Conservation (phyloP, 2,888 invertebrate species). For the Andrena chrysosceles region DNA sequence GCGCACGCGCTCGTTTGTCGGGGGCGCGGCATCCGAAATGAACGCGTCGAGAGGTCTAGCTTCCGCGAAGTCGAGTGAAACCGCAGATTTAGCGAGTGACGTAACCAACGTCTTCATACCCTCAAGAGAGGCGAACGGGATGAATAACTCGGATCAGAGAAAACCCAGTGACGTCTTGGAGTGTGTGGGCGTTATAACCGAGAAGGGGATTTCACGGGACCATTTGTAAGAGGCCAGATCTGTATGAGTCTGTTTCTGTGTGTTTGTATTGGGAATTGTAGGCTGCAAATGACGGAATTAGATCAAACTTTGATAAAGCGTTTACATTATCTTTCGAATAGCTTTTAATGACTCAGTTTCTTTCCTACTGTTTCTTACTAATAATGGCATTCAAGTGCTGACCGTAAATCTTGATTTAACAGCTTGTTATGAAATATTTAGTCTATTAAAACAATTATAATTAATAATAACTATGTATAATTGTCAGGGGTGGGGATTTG, state of each 20-base stretch:
- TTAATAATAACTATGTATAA: too few relatives aligned
- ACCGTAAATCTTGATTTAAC: too few relatives aligned
- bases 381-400: too few relatives aligned
- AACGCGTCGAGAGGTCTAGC: slow-evolving; percentile 1
- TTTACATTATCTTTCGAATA: too few relatives aligned
- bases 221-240: slow-evolving; percentile 44
- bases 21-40: background rate
- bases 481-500: too few relatives aligned
- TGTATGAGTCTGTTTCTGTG: slow-evolving; percentile 5
- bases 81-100: slow-evolving; percentile 66
- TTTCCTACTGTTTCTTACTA: too few relatives aligned
- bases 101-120: slow-evolving; percentile 31
- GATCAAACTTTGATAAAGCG: too few relatives aligned
- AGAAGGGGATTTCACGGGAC: slow-evolving; percentile 37
- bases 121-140: slow-evolving; percentile 7
- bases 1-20: background rate
- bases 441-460: too few relatives aligned
- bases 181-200: slow-evolving; percentile 13
- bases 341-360: too few relatives aligned
- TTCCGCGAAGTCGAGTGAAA: slow-evolving; percentile 31
- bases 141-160: slow-evolving; percentile 12
- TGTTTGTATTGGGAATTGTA: background rate
- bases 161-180: slow-evolving; percentile 50
- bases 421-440: too few relatives aligned
- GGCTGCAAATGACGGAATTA: too few relatives aligned